These are phyloP conservation scores for Crypturellus undulatus DNA, from an alignment of 2,113 vertebrate species.

Conservation along the genomic window DNA sequence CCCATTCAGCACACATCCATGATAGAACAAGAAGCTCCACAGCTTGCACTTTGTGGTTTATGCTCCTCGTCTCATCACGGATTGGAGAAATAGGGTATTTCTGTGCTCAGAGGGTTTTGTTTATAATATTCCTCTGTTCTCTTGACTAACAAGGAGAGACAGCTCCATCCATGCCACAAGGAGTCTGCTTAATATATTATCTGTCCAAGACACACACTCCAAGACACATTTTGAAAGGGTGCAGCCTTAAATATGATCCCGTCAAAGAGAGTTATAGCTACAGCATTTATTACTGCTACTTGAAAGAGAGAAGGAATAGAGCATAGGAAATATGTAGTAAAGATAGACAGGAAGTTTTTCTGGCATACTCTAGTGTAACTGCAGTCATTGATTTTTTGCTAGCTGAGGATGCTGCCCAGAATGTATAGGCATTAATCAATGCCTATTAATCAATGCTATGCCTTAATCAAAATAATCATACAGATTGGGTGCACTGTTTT, in stretches of 20 bases:
- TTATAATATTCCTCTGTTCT: neutral
- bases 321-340: neutral
- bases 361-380: rapidly evolving
- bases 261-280: slow-evolving; percentile 25
- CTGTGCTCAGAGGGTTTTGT: neutral
- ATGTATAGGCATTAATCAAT: neutral
- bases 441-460: neutral
- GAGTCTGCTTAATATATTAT: slow-evolving; percentile 36
- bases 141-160: slow-evolving; percentile 7
- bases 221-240: slow-evolving; percentile 38
- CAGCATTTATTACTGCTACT: slow-evolving; percentile 19
- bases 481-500: neutral
- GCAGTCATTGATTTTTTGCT: neutral
- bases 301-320: neutral
- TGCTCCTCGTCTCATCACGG: neutral
- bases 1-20: neutral
- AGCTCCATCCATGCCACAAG: slow-evolving; percentile 11
- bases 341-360: neutral
- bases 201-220: neutral
- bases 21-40: neutral
- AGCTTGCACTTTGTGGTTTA: neutral
- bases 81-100: neutral
- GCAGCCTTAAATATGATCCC: slow-evolving; percentile 32
- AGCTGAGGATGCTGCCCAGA: neutral
- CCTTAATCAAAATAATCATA: neutral